Percentiles rank a stretch among this genome's conserved stretches.
Evolutionary conservation across 2,888 invertebrate species (phyloP).

Genomic region (Orthosia incerta): DNA sequence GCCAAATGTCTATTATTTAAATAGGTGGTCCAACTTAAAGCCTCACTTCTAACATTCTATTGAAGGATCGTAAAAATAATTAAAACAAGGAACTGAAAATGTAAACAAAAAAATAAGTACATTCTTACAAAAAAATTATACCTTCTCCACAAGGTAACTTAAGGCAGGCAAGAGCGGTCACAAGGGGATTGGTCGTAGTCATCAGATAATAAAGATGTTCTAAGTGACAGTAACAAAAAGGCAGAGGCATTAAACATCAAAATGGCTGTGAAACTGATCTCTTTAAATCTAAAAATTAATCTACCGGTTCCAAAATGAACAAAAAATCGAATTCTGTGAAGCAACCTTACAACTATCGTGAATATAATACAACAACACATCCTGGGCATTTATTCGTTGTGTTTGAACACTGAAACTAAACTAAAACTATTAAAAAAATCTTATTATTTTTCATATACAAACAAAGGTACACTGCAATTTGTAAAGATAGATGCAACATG

Average conservation of each 20-base stretch:
- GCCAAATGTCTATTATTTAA: slow-evolving; percentile 69
- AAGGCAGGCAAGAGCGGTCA: slow-evolving; percentile 84
- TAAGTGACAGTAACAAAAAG: slow-evolving; percentile 70
- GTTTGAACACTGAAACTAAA: slow-evolving; percentile 79
- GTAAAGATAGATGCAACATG: slow-evolving; percentile 60
- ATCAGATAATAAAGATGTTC: slow-evolving; percentile 58
- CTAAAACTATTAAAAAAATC: slow-evolving; percentile 68
- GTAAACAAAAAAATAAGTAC: slow-evolving; percentile 72
- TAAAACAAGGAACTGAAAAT: slow-evolving; percentile 62
- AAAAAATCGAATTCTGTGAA: slow-evolving; percentile 81
- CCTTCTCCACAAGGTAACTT: slow-evolving; percentile 79
- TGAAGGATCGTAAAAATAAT: slow-evolving; percentile 70
- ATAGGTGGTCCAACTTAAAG: slow-evolving; percentile 83
- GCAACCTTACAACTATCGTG: slow-evolving; percentile 79
- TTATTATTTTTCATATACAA: slow-evolving; percentile 54
- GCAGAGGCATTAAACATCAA: slow-evolving; percentile 79
- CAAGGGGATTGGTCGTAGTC: slow-evolving; percentile 68
- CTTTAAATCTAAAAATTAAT: slow-evolving; percentile 73
- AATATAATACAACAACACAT: slow-evolving; percentile 81
- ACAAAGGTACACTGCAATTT: slow-evolving; percentile 68
- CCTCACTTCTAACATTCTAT: slow-evolving; percentile 73
- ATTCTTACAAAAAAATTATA: slow-evolving; percentile 73
- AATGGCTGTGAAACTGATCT: slow-evolving; percentile 74
- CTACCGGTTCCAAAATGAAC: slow-evolving; percentile 71
- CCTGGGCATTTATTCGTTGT: slow-evolving; percentile 82